These are phyloP conservation scores for Oxycera nigricornis DNA, from an alignment of 2,888 invertebrate species.

Conservation along the genomic window DNA sequence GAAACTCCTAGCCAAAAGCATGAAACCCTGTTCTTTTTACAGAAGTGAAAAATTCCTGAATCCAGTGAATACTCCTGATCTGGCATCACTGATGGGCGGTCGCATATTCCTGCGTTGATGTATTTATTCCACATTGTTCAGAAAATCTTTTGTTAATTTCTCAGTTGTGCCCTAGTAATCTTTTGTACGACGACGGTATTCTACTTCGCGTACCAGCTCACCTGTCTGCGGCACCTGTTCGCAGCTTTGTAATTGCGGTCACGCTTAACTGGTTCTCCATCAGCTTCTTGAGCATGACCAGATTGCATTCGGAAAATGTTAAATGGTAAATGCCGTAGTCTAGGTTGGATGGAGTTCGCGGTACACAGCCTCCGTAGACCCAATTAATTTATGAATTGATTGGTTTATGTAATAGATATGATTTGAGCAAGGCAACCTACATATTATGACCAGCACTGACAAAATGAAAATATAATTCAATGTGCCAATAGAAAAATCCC, in stretches of 20 bases:
- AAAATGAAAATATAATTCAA: too few relatives aligned
- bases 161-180: conserved; percentile 19
- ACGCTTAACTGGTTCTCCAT: conserved; percentile 2
- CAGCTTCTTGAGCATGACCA: conserved; percentile 3
- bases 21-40: too few relatives aligned
- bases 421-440: too few relatives aligned
- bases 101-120: not conserved
- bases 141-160: not conserved
- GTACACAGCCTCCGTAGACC: too few relatives aligned
- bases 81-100: too few relatives aligned
- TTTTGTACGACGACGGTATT: conserved; percentile 7
- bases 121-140: not conserved
- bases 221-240: conserved; percentile 10
- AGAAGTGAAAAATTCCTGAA: too few relatives aligned
- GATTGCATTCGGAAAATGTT: not conserved
- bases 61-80: too few relatives aligned
- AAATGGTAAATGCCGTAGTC: not conserved
- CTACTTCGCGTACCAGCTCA: not conserved
- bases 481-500: too few relatives aligned
- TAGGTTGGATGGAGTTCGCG: not conserved
- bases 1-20: too few relatives aligned
- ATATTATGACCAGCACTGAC: too few relatives aligned
- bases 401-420: too few relatives aligned
- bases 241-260: conserved; percentile 10
- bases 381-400: too few relatives aligned